These are phyloP conservation scores for Anisognathus igniventris DNA, from an alignment of 2,797 vertebrate genomes.

Conservation along the genomic window DNA sequence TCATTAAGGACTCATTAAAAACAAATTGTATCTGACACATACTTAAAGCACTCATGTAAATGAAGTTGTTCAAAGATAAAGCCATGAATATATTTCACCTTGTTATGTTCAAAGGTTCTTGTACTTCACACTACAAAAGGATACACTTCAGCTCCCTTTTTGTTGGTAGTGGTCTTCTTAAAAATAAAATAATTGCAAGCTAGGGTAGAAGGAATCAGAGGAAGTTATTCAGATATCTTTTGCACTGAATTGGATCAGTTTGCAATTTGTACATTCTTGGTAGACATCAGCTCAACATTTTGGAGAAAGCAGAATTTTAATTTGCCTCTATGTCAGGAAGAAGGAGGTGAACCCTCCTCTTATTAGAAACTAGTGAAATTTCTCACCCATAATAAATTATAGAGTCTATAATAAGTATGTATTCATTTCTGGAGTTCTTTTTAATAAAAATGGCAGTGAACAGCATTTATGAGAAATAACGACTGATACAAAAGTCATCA, in stretches of 20 bases:
- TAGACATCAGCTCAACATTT: background rate
- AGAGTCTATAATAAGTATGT: background rate
- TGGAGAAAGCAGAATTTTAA: background rate
- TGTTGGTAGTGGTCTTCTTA: background rate
- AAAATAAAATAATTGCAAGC: background rate
- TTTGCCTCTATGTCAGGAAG: background rate
- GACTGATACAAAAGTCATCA: background rate
- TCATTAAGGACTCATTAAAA: constrained; percentile 38
- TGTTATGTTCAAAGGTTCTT: background rate
- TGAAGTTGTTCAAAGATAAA: background rate
- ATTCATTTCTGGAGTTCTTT: background rate
- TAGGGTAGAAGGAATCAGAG: background rate
- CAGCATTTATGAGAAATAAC: background rate
- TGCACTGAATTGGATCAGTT: background rate
- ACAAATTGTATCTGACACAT: background rate
- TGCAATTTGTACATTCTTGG: background rate
- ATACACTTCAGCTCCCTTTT: background rate
- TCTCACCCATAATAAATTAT: background rate
- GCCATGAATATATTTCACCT: background rate
- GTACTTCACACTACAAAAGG: background rate
- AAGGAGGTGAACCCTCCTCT: background rate
- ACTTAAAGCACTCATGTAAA: background rate
- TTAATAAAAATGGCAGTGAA: background rate
- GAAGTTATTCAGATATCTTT: background rate
- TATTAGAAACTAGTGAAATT: background rate